Conservation (phyloP, 2,888 invertebrate species). For the Arctia plantaginis region DNA sequence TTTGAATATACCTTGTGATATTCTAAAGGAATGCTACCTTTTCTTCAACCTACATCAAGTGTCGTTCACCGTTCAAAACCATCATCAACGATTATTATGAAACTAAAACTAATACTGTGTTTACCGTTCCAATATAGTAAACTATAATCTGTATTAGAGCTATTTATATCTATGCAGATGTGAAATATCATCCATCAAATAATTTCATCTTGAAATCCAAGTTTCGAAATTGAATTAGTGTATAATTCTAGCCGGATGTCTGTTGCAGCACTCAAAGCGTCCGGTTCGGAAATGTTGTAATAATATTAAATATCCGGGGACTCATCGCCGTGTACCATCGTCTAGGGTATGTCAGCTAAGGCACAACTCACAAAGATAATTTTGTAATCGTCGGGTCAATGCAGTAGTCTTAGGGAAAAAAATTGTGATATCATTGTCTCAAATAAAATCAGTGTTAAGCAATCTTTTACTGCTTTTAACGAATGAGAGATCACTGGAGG, state of each 20-base stretch:
- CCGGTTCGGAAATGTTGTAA: slow-evolving; percentile 54
- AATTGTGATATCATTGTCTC: not conserved
- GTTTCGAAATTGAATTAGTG: slow-evolving; percentile 28
- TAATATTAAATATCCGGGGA: slow-evolving; percentile 57
- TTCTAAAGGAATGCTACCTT: not conserved
- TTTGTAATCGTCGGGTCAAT: not conserved
- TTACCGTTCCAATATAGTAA: not conserved
- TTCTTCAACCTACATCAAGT: not conserved
- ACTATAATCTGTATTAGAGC: not conserved
- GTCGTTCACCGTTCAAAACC: too few relatives aligned
- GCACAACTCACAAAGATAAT: not conserved
- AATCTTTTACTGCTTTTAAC: too few relatives aligned
- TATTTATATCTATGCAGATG: not conserved
- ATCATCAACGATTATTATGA: too few relatives aligned
- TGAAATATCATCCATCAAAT: slow-evolving; percentile 20
- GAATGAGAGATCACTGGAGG: not conserved
- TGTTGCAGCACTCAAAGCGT: slow-evolving; percentile 37
- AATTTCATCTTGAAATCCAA: slow-evolving; percentile 33
- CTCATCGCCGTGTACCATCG: slow-evolving; percentile 18
- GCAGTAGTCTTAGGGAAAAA: not conserved
- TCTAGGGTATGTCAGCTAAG: not conserved
- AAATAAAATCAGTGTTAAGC: too few relatives aligned
- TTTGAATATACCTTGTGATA: too few relatives aligned
- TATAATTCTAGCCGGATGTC: slow-evolving; percentile 20
- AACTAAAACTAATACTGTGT: not conserved